Evolutionary conservation across 2,888 invertebrate species (phyloP).

Genomic region (Dione juno): DNA sequence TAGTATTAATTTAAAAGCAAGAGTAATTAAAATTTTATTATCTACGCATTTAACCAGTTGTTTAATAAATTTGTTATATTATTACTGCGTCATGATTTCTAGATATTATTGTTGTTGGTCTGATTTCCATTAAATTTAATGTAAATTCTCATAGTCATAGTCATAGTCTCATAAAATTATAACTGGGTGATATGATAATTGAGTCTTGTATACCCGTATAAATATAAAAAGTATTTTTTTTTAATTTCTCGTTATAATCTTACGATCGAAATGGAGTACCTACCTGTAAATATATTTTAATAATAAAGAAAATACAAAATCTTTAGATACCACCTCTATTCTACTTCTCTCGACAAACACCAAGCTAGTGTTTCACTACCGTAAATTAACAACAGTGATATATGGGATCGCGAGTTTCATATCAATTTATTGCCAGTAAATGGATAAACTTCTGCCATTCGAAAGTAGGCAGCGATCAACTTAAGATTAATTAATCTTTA

Average conservation of each 20-base stretch:
- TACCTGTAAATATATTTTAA: too few relatives aligned
- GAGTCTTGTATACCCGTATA: background rate
- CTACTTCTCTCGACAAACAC: slow-evolving; percentile 30
- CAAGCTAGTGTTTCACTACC: slow-evolving; percentile 55
- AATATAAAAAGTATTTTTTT: too few relatives aligned
- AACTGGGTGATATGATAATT: background rate
- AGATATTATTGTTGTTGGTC: background rate
- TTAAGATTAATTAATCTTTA: slow-evolving; percentile 39
- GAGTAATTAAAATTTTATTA: background rate
- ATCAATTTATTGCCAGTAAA: slow-evolving; percentile 61
- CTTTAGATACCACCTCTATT: slow-evolving; percentile 32
- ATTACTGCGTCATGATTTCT: background rate
- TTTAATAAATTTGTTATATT: background rate
- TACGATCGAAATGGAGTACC: too few relatives aligned
- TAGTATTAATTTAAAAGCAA: slow-evolving; percentile 1
- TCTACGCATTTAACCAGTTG: background rate
- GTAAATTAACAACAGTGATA: slow-evolving; percentile 51
- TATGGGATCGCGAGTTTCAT: slow-evolving; percentile 57
- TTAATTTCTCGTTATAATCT: too few relatives aligned
- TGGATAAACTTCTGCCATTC: slow-evolving; percentile 58
- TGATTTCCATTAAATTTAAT: background rate
- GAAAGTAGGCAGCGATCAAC: slow-evolving; percentile 53
- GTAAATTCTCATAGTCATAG: too few relatives aligned
- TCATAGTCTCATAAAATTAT: background rate
- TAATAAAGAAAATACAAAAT: background rate